Evolutionary conservation across 2,113 vertebrate genomes (phyloP), one percentile per base, ranked within the genome.

Genomic region (Carettochelys insculpta): DNA sequence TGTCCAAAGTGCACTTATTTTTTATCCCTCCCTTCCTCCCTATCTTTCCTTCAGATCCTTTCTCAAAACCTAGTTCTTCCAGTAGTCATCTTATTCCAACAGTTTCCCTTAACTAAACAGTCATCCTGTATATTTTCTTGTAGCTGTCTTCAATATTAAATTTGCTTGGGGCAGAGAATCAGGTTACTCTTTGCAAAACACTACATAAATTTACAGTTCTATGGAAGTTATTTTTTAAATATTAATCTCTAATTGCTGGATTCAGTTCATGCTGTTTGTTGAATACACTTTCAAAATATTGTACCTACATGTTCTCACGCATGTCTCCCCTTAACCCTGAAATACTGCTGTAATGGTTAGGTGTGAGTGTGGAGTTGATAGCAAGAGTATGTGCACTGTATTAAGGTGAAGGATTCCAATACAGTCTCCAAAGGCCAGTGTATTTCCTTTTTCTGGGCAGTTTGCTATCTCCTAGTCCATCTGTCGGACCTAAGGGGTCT

Each of bases 381-480:
- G 27, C 7, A 54, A 43, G 43, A 45, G 52, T 27, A 45, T 17
- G 9, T 54, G 24, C 38, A 80, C 51, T 41, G 5, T 51, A 31
- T 38, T 14, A 80, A 43, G 13, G 38, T 19, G 25, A 14, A 24
- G n/a, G 34, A 0, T 88, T 43, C 43, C 11, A 3, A 10, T 7
- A 5, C 4, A 51, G 38, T 22, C 61, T 68, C 24, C 79, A 1
- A 41, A 51, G 3, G 0, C 0, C 4, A 24, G 11, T 51, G 4
- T 75, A 1, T 84, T 75, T 79, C 31, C 13, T 86, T 71, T 43
- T 93, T 68, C 76, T 61, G 27, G 45, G 75, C 50, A 17, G 4
- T 50, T 89, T 88, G 52, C 25, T 31, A 31, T 91, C 38, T 90
- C 6, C 85, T 83, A 14, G 25, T 53, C 38, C 25, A 6, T 78